Percentiles rank a stretch among this genome's conserved stretches.
Conservation (phyloP, 2,113 vertebrate genomes). For the Chloropsis hardwickii region DNA sequence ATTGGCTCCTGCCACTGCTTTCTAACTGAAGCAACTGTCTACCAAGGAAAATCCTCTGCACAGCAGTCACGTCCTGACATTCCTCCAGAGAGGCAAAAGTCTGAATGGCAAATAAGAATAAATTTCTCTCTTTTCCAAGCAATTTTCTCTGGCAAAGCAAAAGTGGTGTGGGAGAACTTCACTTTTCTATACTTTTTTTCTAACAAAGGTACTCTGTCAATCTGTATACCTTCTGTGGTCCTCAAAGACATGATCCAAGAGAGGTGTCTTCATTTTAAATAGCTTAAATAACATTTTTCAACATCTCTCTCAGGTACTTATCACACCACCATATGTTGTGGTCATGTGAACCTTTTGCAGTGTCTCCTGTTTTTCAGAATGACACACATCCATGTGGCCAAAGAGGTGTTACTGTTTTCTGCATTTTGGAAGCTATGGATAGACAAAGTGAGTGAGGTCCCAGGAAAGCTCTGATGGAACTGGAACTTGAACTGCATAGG, state of each 20-base stretch:
- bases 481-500: neutral
- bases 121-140: neutral
- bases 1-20: neutral
- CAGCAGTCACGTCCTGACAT: neutral
- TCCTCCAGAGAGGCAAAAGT: neutral
- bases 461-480: neutral
- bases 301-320: neutral
- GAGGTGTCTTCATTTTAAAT: neutral
- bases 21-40: neutral
- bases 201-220: neutral
- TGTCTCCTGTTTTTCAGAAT: neutral
- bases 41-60: neutral
- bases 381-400: fast-evolving
- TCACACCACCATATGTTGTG: neutral
- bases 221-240: neutral
- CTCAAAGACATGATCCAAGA: neutral
- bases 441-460: neutral
- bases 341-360: neutral
- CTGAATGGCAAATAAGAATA: neutral
- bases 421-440: neutral
- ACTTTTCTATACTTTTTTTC: neutral
- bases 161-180: neutral
- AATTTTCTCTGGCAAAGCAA: neutral
- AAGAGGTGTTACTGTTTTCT: neutral
- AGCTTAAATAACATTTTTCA: neutral